Conservation (phyloP, 92 coral and sea anemone species). For the Paragorgia papillata region DNA sequence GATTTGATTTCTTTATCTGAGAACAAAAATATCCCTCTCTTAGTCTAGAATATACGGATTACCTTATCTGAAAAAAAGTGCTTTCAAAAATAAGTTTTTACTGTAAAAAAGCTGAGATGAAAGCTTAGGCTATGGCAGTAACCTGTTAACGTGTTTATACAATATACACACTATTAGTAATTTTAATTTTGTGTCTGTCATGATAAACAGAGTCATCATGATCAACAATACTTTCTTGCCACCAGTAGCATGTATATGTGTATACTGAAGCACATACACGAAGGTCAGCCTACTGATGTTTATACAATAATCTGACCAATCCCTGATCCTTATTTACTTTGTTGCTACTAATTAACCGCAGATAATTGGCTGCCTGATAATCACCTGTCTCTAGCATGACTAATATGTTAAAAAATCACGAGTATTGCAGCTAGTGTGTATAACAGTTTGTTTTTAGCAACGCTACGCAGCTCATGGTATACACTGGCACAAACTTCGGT, state of each 20-base stretch:
- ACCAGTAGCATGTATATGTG: slow-evolving; percentile 1
- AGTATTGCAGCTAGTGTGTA: background rate
- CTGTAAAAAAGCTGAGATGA: too few relatives aligned
- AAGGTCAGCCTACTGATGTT: slow-evolving; percentile 14
- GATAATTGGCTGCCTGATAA: slow-evolving; percentile 5
- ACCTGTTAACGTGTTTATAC: background rate
- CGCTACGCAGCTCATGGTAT: background rate
- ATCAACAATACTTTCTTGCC: slow-evolving; percentile 17
- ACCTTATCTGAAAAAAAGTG: too few relatives aligned
- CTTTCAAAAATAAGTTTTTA: too few relatives aligned
- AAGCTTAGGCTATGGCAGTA: too few relatives aligned
- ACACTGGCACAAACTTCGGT: background rate
- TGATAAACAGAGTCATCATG: background rate
- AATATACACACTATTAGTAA: background rate
- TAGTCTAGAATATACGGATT: too few relatives aligned
- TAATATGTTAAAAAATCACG: slow-evolving; percentile 37
- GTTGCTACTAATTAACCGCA: slow-evolving; percentile 3
- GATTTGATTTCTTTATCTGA: too few relatives aligned
- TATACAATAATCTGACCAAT: slow-evolving; percentile 14
- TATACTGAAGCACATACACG: too few relatives aligned
- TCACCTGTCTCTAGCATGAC: background rate
- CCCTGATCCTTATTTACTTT: background rate
- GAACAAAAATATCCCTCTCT: too few relatives aligned
- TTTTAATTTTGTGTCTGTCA: background rate
- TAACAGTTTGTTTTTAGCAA: slow-evolving; percentile 10